Evolutionary conservation across 2,113 vertebrate genomes (phyloP).

Genomic region (Antigone vipio): DNA sequence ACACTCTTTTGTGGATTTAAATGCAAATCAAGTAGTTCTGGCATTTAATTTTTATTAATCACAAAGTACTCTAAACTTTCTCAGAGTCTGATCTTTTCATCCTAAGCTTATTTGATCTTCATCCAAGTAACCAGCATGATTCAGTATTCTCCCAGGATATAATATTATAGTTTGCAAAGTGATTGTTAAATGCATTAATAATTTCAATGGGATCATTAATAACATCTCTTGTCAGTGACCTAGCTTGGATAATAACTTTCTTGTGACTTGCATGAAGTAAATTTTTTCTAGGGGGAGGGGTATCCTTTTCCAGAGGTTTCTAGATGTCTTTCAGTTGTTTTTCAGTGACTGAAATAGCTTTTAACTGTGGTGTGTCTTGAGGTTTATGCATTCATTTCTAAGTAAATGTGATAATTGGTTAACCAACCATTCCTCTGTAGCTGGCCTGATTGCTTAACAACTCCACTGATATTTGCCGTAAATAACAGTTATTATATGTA

Average conservation of each 20-base stretch:
- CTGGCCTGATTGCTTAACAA: conserved; percentile 59
- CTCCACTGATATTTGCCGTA: conserved; percentile 61
- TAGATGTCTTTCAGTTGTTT: conserved; percentile 68
- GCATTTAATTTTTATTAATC: conserved; percentile 52
- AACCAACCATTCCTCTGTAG: conserved; percentile 58
- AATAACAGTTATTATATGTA: conserved; percentile 33
- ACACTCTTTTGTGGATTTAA: conserved; percentile 2
- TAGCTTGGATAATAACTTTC: conserved; percentile 75
- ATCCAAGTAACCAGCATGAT: conserved; percentile 69
- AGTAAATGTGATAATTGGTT: conserved; percentile 74
- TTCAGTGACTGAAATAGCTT: conserved; percentile 66
- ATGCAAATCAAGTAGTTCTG: conserved; percentile 32
- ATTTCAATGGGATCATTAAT: conserved; percentile 76
- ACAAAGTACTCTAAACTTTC: conserved; percentile 58
- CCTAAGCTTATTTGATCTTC: conserved; percentile 68
- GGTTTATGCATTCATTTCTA: conserved; percentile 69
- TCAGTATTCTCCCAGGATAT: conserved; percentile 68
- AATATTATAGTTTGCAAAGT: conserved; percentile 67
- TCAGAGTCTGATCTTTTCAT: conserved; percentile 68
- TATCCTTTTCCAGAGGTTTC: conserved; percentile 68
- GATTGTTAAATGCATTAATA: conserved; percentile 69
- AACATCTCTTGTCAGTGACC: conserved; percentile 74
- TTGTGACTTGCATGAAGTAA: conserved; percentile 73
- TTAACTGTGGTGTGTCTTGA: conserved; percentile 65
- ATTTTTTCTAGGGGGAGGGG: conserved; percentile 8